phyloP scores from a whole-genome alignment of 2,113 vertebrate species.

The Craseonycteris thonglongyai region DNA sequence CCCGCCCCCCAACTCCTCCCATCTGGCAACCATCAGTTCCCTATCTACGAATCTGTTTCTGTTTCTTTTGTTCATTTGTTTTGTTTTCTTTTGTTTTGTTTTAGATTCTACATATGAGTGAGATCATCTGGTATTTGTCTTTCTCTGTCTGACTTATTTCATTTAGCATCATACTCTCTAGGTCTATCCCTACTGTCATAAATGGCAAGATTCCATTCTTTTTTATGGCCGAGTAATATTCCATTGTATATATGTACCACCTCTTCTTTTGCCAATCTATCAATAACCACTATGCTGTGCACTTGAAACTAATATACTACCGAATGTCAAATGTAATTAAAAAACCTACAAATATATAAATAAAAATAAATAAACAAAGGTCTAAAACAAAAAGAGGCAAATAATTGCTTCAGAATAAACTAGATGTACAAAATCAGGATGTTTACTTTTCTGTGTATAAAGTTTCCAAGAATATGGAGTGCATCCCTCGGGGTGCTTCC shows the following conservation, averaged over 20 bases:
- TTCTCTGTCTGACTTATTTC: background rate
- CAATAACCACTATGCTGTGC: background rate
- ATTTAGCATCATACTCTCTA: background rate
- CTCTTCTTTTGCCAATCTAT: background rate
- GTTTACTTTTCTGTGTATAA: background rate
- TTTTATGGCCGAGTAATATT: background rate
- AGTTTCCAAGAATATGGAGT: background rate
- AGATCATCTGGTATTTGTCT: background rate
- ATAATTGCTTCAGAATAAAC: background rate
- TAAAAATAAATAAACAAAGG: background rate
- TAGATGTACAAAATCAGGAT: background rate
- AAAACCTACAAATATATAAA: background rate
- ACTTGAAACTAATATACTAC: background rate
- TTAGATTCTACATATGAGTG: background rate
- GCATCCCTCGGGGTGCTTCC: background rate
- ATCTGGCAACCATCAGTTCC: background rate
- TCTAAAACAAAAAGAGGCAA: background rate
- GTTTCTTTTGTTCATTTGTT: background rate
- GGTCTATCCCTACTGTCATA: too few relatives aligned
- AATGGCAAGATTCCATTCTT: background rate
- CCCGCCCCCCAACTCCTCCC: background rate
- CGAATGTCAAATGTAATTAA: background rate
- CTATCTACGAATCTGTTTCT: background rate
- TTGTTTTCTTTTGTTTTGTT: background rate
- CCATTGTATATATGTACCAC: background rate